phyloP scores from a whole-genome alignment of 1,140 invertebrate species.

The Nautilus pompilius region DNA sequence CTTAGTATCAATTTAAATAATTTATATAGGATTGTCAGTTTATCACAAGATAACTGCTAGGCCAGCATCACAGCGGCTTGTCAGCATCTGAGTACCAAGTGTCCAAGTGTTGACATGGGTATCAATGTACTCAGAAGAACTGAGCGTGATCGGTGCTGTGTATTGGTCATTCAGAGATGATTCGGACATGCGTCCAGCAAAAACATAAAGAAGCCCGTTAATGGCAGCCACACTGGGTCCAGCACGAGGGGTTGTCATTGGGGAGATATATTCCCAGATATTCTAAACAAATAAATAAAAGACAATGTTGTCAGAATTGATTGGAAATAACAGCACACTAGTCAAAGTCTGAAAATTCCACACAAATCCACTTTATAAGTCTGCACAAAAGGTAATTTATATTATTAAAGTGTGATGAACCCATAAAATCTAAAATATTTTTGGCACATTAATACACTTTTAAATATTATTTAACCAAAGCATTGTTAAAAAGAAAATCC shows the following conservation, averaged over 20 bases:
- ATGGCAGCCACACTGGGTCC: slow-evolving; percentile 80
- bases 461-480: too few relatives aligned
- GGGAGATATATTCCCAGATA: slow-evolving; percentile 72
- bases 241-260: slow-evolving; percentile 72
- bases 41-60: slow-evolving; percentile 62
- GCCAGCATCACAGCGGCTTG: slow-evolving; percentile 80
- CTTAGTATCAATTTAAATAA: too few relatives aligned
- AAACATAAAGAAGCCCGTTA: slow-evolving; percentile 75
- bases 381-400: too few relatives aligned
- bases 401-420: too few relatives aligned
- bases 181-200: slow-evolving; percentile 64
- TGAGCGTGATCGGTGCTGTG: slow-evolving; percentile 64
- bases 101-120: slow-evolving; percentile 73
- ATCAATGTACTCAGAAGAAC: slow-evolving; percentile 76
- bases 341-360: too few relatives aligned
- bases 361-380: too few relatives aligned
- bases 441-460: too few relatives aligned
- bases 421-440: too few relatives aligned
- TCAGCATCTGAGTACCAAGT: slow-evolving; percentile 70
- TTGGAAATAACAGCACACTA: too few relatives aligned
- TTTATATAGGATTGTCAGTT: too few relatives aligned
- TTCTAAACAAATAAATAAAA: slow-evolving; percentile 61
- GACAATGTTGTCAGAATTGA: too few relatives aligned
- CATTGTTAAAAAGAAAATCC: too few relatives aligned
- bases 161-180: slow-evolving; percentile 17